Base-by-base conservation (phyloP, 2,797 vertebrate genomes). In the Gallirallus australis region DNA sequence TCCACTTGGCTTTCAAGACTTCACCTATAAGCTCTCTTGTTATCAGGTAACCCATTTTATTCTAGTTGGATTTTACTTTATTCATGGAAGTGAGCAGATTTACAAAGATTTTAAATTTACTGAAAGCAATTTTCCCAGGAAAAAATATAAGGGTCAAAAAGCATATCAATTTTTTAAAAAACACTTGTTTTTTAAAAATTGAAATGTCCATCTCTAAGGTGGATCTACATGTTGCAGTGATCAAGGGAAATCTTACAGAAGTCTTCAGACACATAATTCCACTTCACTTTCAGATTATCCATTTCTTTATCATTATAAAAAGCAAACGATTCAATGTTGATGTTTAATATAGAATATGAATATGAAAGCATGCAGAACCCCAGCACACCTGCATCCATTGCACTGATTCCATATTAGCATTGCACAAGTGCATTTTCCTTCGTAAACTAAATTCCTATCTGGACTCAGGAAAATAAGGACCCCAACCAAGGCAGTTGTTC, bases 401-500 rank as follows among this genome's bases (percentile, higher is more conserved):
- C 27, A 18, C 89, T 83, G 69, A 94, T 92, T 95, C 95, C 86
- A 78, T 81, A 37, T 90, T 94, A 94, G 94, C 70, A 65, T 3
- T 15, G 42, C 64, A 75, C 19, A 81, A 48, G 7, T 8, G 18
- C 2, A 14, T 14, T 68, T 78, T 33, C 35, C 48, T 75, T 19
- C 9, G 35, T 47, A 57, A 76, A 56, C 61, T 24, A 84, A 85
- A 91, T 63, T 37, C 33, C 64, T 84, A 39, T 89, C 28, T 17
- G 31, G 48, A 33, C 16, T 69, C 25, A 35, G 64, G 40, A 90
- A 89, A 82, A 84, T 16, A 4, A 76, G 18, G 33, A 52, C 23
- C 56, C 60, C 53, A 63, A 14, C 13, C 35, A 76, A 50, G 42
- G 48, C 48, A 47, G 31, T 0, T 40, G 16, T 59, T 45, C 50